These are phyloP conservation scores for Pomacea canaliculata DNA, from an alignment of 2,888 invertebrate genomes.

Conservation along the genomic window DNA sequence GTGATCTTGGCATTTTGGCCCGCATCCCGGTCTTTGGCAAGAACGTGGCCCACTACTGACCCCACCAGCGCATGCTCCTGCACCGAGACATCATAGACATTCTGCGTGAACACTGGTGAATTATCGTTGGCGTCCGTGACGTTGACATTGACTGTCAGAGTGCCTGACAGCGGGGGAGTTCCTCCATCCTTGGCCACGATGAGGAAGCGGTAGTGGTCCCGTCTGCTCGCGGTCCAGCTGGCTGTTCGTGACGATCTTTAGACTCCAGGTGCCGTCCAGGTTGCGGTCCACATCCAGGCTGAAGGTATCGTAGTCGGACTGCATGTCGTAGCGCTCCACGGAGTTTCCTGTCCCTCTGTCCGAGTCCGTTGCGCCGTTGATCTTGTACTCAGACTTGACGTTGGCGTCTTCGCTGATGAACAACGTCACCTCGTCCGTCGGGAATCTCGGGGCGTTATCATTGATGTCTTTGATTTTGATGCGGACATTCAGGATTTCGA, in stretches of 20 bases:
- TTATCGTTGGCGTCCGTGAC: slow-evolving; percentile 60
- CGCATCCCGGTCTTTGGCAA: slow-evolving; percentile 87
- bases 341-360: slow-evolving; percentile 35
- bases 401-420: slow-evolving; percentile 36
- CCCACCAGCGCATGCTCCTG: slow-evolving; percentile 44
- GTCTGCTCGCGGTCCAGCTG: slow-evolving; percentile 50
- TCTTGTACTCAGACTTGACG: slow-evolving; percentile 32
- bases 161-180: slow-evolving; percentile 39
- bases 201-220: slow-evolving; percentile 42
- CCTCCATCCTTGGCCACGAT: slow-evolving; percentile 55
- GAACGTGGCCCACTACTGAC: slow-evolving; percentile 71
- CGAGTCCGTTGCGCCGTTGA: slow-evolving; percentile 37
- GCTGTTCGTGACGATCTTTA: slow-evolving; percentile 45
- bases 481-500: slow-evolving; percentile 38
- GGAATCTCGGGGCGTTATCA: slow-evolving; percentile 41
- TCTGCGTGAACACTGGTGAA: slow-evolving; percentile 47
- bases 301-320: slow-evolving; percentile 33
- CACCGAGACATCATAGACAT: slow-evolving; percentile 51
- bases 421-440: slow-evolving; percentile 31
- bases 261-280: slow-evolving; percentile 45
- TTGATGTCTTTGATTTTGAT: slow-evolving; percentile 40
- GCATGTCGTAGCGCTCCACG: slow-evolving; percentile 37
- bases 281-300: slow-evolving; percentile 39
- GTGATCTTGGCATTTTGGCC: slow-evolving; percentile 79
- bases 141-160: slow-evolving; percentile 46